Evolutionary conservation across 2,888 invertebrate genomes (phyloP).

Genomic region (Malachius bipustulatus): DNA sequence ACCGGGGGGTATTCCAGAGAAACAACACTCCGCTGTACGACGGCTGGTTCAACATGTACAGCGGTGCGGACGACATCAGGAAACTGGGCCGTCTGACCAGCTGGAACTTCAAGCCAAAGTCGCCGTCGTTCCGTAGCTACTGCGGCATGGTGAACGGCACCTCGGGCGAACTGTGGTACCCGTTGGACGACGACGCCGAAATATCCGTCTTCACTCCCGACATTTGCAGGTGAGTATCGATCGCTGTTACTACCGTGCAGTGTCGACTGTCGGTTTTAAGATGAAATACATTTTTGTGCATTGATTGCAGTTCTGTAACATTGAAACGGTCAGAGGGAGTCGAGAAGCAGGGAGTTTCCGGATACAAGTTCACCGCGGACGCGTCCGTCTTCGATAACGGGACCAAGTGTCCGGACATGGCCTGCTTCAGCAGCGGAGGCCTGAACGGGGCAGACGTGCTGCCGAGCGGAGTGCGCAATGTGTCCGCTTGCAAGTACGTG

Average conservation of each 20-base stretch:
- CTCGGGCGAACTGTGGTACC: slow-evolving; percentile 73
- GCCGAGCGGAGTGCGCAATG: slow-evolving; percentile 54
- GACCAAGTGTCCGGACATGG: slow-evolving; percentile 43
- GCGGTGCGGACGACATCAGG: slow-evolving; percentile 53
- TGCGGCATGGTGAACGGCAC: slow-evolving; percentile 63
- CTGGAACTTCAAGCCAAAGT: slow-evolving; percentile 54
- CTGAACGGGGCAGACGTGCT: slow-evolving; percentile 39
- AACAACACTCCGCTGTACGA: slow-evolving; percentile 62
- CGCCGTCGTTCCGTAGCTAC: slow-evolving; percentile 42
- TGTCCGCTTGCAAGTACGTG: slow-evolving; percentile 49
- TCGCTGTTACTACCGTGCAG: no score
- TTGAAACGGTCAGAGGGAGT: slow-evolving; percentile 31
- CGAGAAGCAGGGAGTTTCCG: slow-evolving; percentile 40
- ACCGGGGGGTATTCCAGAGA: no score
- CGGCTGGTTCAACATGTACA: slow-evolving; percentile 65
- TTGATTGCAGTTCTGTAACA: slow-evolving; percentile 33
- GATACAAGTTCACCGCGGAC: slow-evolving; percentile 45
- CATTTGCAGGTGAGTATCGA: slow-evolving; percentile 53
- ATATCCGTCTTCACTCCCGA: slow-evolving; percentile 63
- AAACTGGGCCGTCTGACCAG: slow-evolving; percentile 54
- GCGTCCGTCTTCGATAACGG: slow-evolving; percentile 63
- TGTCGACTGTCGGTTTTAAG: no score
- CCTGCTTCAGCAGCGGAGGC: slow-evolving; percentile 49
- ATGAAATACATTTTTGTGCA: not conserved
- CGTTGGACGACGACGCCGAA: slow-evolving; percentile 44